phyloP scores from a whole-genome alignment of 2,797 vertebrate species.

The Galaxias olidus region DNA sequence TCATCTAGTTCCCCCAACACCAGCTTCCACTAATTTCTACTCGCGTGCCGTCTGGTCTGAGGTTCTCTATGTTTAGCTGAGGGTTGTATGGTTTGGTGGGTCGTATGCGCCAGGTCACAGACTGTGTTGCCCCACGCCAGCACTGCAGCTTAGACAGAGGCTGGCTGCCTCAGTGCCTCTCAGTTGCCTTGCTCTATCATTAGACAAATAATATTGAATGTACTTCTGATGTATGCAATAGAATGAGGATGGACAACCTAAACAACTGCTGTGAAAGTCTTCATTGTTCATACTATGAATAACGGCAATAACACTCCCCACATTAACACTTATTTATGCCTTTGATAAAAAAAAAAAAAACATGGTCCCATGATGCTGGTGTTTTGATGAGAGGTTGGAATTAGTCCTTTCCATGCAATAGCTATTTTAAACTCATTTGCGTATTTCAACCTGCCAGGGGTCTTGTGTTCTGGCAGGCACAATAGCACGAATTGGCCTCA shows the following conservation, averaged over 20 bases:
- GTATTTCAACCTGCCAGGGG: conserved; percentile 20
- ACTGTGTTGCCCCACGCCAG: conserved; percentile 26
- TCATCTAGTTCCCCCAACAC: conserved; percentile 37
- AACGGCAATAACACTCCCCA: background rate
- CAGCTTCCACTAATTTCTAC: conserved; percentile 48
- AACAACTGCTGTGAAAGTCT: background rate
- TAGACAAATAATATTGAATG: background rate
- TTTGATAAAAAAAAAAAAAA: background rate
- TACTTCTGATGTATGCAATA: background rate
- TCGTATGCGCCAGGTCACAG: conserved; percentile 40
- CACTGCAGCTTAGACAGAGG: conserved; percentile 26
- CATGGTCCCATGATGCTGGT: background rate
- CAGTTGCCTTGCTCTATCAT: background rate
- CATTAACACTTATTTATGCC: background rate
- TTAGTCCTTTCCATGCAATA: conserved; percentile 20
- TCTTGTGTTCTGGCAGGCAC: background rate
- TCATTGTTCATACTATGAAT: background rate
- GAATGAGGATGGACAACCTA: background rate
- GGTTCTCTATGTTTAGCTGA: conserved; percentile 69
- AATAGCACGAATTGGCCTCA: background rate
- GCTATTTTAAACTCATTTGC: conserved; percentile 12
- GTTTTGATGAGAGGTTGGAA: conserved; percentile 2
- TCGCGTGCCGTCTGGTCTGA: conserved; percentile 56
- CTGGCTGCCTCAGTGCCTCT: conserved; percentile 7
- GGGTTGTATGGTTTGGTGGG: conserved; percentile 56